Base-by-base conservation (phyloP, 2,113 vertebrate genomes). In the Accipiter virgatus region DNA sequence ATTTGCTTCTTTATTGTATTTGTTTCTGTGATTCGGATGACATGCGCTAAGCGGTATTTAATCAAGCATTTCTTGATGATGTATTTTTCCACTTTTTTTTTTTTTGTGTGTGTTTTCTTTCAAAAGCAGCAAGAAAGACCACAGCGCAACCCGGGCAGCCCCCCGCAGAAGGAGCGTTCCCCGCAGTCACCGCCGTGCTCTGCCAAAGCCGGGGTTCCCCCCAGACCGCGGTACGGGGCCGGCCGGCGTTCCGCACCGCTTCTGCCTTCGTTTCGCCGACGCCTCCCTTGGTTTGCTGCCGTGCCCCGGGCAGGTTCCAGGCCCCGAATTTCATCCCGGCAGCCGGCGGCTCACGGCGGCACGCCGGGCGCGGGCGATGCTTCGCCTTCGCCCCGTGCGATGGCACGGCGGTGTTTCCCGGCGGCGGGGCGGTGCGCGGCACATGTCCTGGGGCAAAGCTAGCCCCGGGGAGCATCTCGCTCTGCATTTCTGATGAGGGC, bases 171-270 rank as follows among this genome's bases (percentile, higher is more conserved):
- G 45, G 58, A 62, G 9, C 9, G 3, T 29, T 55, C 42, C 42
- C 7, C 2, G 18, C 17, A 2, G 8, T 6, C 23, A 4, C 32
- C 10, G 1, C 4, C 4, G 3, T 17, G 55, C 73, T 36, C 55
- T 13, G 32, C 53, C 55, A 16, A 58, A 45, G 53, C 23, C 72
- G 2, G 42, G 73, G 15, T 8, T 25, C 48, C 29, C 50, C 47
- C 50, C 50, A 14, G 38, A 8, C 31, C 16, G 4, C 29, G 3
- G 17, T 3, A 6, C 40, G 2, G 12, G 4, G 4, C 4, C 8
- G 16, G 38, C 16, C 15, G 4, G 3, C 7, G 5, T 10, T 22
- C 22, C 4, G 26, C 34, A 23, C 55, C 14, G 0, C 73, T 59
- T 11, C 73, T 56, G 32, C 55, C 7, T 29, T 36, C 55, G 0